Base-by-base conservation (phyloP, 2,113 vertebrate species). In the Canis aureus region DNA sequence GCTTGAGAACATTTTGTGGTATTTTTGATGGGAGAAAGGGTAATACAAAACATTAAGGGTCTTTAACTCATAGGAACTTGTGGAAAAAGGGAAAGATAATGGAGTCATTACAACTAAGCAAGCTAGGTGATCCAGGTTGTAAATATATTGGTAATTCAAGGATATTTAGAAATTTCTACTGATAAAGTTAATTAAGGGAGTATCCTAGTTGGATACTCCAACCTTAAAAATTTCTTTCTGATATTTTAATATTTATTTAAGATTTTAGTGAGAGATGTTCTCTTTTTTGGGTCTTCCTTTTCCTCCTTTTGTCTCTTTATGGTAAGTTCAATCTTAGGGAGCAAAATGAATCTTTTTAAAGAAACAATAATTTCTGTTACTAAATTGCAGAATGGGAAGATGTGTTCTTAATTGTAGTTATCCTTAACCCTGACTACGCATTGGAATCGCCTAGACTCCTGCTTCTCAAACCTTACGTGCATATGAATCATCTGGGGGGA, bases 11-110 rank as follows among this genome's bases (percentile, higher is more conserved):
- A 69, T 73, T 93, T 69, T 91, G 67, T 81, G 60, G n/a, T 86
- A 43, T 62, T 92, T 97, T 73, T 95, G 11, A 95, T 73, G 11
- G 19, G 25, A 97, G 55, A 80, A 93, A 89, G 13, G 8, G 29
- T 80, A 92, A 95, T 43, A 78, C 43, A 79, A 66, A 7, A 60
- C 1, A 2, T 32, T 74, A 11, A 23, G 55, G 12, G 8, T 64
- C 51, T 96, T 95, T 60, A 82, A 91, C 91, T 96, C 29, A 67
- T 59, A 95, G 49, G 79, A 92, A 91, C 15, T 93, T 43, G 3
- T 60, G 3, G 20, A 64, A 78, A 66, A 89, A 93, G 23, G 93
- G 51, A 86, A 91, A 83, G 32, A 71, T n/a, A 59, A 92, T 19
- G 60, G n/a, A 86, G 29, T 64, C 12, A 5, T 64, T 95, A 32